Conservation (phyloP, 1,140 invertebrate genomes). For the Theocolax elegans region DNA sequence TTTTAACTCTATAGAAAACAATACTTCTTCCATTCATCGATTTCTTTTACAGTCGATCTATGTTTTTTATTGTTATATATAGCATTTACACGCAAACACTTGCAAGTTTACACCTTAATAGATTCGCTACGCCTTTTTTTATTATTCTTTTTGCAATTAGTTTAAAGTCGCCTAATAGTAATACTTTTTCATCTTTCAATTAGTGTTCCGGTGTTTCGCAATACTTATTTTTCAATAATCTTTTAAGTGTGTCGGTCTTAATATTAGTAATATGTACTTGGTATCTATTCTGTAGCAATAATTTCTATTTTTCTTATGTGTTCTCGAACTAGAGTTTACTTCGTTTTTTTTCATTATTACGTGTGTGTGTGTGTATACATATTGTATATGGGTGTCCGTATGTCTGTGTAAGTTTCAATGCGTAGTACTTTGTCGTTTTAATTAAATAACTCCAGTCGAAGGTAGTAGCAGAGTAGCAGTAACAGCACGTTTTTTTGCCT, state of each 20-base stretch:
- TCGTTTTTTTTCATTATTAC: slow-evolving; percentile 41
- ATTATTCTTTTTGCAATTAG: slow-evolving; percentile 5
- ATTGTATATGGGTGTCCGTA: too few relatives aligned
- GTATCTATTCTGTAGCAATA: slow-evolving; percentile 49
- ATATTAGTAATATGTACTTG: slow-evolving; percentile 51
- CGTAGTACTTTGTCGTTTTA: slow-evolving; percentile 18
- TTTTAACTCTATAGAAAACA: slow-evolving; percentile 51
- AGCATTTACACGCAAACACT: slow-evolving; percentile 45
- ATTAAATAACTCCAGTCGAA: slow-evolving; percentile 33
- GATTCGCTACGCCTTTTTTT: slow-evolving; percentile 45
- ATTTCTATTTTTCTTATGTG: slow-evolving; percentile 51
- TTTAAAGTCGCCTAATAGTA: slow-evolving; percentile 34
- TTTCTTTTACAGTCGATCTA: slow-evolving; percentile 40
- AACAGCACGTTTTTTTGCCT: slow-evolving; percentile 14
- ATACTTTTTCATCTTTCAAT: slow-evolving; percentile 23
- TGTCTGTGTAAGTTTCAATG: too few relatives aligned
- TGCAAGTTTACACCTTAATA: slow-evolving; percentile 44
- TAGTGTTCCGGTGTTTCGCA: slow-evolving; percentile 4
- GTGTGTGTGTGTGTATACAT: too few relatives aligned
- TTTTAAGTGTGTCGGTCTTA: slow-evolving; percentile 45
- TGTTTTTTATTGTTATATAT: slow-evolving; percentile 38
- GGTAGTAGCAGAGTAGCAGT: slow-evolving; percentile 31
- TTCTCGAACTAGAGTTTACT: slow-evolving; percentile 51
- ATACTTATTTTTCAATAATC: slow-evolving; percentile 14
- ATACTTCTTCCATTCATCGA: slow-evolving; percentile 3